Percentiles rank a stretch among this genome's conserved stretches.
Evolutionary conservation across 2,888 invertebrate species (phyloP).

Genomic region (Barypeithes pellucidus): DNA sequence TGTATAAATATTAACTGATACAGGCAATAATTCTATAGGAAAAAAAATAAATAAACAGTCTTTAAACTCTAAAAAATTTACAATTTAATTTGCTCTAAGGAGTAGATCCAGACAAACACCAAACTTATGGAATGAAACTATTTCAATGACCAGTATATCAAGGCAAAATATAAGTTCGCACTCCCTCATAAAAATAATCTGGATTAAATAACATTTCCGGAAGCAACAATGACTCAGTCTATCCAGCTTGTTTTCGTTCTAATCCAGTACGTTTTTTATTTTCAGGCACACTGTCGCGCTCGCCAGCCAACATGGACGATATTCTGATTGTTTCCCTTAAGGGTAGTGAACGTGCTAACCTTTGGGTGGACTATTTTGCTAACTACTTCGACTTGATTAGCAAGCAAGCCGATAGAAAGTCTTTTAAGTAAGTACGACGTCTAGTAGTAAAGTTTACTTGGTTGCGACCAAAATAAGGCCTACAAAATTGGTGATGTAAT

Average conservation of each 20-base stretch:
- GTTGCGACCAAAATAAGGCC: too few relatives aligned
- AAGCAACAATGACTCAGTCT: conserved; percentile 1
- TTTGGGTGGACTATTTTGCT: conserved; percentile 88
- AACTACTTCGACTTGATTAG: conserved; percentile 90
- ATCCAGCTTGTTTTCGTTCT: conserved; percentile 10
- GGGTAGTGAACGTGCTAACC: conserved; percentile 83
- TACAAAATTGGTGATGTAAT: too few relatives aligned
- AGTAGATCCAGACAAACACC: too few relatives aligned
- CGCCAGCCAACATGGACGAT: conserved; percentile 80
- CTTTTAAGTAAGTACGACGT: conserved; percentile 80
- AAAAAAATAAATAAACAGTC: too few relatives aligned
- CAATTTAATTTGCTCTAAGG: too few relatives aligned
- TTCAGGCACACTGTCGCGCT: conserved; percentile 63
- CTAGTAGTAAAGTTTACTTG: too few relatives aligned
- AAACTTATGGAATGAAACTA: too few relatives aligned
- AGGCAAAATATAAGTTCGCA: conserved; percentile 4
- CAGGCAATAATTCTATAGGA: too few relatives aligned
- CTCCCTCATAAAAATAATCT: not conserved
- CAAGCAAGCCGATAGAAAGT: conserved; percentile 82
- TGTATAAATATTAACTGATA: too few relatives aligned
- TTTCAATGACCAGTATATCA: not conserved
- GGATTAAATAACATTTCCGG: conserved; percentile 13
- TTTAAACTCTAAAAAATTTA: too few relatives aligned
- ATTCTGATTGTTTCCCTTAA: conserved; percentile 87
- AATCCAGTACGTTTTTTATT: conserved; percentile 34